Evolutionary conservation across 1,140 invertebrate species (phyloP).

Genomic region (Frieseomelitta varia): DNA sequence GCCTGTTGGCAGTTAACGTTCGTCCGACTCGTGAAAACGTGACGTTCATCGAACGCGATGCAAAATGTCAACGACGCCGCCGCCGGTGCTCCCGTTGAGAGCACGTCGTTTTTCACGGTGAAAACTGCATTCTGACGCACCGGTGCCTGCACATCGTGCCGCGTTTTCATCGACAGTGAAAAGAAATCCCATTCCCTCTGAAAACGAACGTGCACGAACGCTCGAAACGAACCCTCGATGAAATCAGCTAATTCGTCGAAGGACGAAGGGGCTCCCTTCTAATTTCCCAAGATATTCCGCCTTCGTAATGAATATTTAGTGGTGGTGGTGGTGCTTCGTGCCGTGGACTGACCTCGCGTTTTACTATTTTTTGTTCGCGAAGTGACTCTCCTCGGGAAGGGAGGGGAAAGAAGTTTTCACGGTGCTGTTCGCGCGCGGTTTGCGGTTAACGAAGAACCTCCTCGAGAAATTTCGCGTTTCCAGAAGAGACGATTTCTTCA

Average conservation of each 20-base stretch:
- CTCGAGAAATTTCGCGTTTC: slow-evolving; percentile 1
- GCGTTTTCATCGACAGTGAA: not conserved
- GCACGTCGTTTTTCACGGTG: not conserved
- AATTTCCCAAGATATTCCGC: not conserved
- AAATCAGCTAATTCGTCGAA: not conserved
- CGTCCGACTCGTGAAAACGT: slow-evolving; percentile 59
- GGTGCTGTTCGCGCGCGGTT: not conserved
- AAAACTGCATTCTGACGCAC: not conserved
- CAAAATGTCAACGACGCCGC: not conserved
- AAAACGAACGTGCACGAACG: not conserved
- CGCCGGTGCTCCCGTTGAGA: no score
- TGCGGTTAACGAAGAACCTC: not conserved
- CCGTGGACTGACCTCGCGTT: not conserved
- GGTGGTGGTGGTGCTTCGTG: not conserved
- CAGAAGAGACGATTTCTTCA: not conserved
- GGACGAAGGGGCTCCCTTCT: not conserved
- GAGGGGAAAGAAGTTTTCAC: not conserved
- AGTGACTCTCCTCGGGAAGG: not conserved
- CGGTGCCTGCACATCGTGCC: not conserved
- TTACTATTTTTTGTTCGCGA: slow-evolving; percentile 14
- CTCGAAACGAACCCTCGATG: not conserved
- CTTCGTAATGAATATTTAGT: not conserved
- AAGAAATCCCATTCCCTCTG: no score
- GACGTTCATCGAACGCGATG: slow-evolving; percentile 11
- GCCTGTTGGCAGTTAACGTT: slow-evolving; percentile 70